Percentiles rank a stretch among this genome's conserved stretches.
phyloP scores from a whole-genome alignment of 2,797 vertebrate species.

The Sciurus carolinensis region DNA sequence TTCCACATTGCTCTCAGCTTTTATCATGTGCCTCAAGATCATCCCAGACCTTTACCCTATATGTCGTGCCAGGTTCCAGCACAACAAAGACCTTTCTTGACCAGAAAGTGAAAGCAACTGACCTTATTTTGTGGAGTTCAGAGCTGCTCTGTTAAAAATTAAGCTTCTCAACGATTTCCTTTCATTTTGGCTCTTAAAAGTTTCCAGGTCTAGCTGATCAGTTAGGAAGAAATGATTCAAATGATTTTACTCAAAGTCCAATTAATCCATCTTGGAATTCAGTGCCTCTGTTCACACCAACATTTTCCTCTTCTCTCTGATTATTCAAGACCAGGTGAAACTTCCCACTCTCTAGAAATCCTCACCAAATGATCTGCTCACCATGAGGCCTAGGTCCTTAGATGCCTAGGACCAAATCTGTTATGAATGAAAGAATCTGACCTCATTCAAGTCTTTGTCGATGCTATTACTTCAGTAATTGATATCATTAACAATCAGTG shows the following conservation, averaged over 20 bases:
- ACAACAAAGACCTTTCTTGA: constrained; percentile 66
- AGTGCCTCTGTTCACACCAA: neutral
- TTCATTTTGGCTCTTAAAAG: constrained; percentile 34
- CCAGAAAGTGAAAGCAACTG: constrained; percentile 61
- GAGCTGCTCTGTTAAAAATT: neutral
- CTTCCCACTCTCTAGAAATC: neutral
- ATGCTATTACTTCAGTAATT: neutral
- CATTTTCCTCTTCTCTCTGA: neutral
- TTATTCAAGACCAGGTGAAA: neutral
- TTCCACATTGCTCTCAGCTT: neutral
- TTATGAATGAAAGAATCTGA: neutral
- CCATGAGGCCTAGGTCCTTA: neutral
- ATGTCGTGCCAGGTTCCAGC: constrained; percentile 21
- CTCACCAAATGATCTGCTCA: neutral
- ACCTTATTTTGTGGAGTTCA: constrained; percentile 51
- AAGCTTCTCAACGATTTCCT: constrained; percentile 35
- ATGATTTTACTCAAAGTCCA: neutral
- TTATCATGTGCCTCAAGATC: neutral
- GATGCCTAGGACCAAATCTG: neutral
- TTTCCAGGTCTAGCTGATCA: neutral
- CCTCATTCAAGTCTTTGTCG: neutral
- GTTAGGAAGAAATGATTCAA: constrained; percentile 3
- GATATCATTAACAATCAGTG: neutral
- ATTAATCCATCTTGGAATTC: neutral
- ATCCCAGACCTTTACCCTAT: constrained; percentile 35